Evolutionary conservation across 2,888 invertebrate species (phyloP).

Genomic region (Loripinus fragilis): DNA sequence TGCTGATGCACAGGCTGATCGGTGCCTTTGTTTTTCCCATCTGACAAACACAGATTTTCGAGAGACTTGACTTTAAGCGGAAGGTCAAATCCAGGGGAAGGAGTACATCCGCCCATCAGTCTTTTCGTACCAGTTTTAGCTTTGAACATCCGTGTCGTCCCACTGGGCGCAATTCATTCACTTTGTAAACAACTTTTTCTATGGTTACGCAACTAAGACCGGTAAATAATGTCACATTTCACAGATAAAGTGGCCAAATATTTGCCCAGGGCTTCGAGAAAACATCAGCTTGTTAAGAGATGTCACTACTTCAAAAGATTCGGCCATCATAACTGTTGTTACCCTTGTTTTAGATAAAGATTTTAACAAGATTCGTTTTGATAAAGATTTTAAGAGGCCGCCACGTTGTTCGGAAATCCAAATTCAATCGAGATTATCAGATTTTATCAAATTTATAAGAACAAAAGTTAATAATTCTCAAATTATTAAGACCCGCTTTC

Average conservation of each 20-base stretch:
- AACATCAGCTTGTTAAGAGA: background rate
- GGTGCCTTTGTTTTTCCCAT: no score
- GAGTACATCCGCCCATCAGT: background rate
- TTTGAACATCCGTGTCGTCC: background rate
- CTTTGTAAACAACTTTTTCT: constrained; percentile 1
- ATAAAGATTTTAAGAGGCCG: constrained; percentile 6
- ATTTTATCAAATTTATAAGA: constrained; percentile 1
- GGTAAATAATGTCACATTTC: constrained; percentile 14
- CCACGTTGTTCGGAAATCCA: background rate
- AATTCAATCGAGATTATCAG: background rate
- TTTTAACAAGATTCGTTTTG: background rate
- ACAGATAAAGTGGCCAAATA: constrained; percentile 20
- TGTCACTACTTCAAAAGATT: constrained; percentile 1
- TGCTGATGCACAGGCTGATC: no score
- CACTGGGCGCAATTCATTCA: background rate
- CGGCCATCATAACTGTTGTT: background rate
- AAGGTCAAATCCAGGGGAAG: no score
- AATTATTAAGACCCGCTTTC: no score
- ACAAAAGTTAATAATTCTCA: background rate
- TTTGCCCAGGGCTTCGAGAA: background rate
- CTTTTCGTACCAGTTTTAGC: background rate
- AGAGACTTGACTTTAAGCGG: no score
- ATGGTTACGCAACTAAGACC: constrained; percentile 9
- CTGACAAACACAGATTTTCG: no score
- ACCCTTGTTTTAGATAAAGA: no score